Conservation (phyloP, 2,888 invertebrate genomes). For the Diarsia brunnea region DNA sequence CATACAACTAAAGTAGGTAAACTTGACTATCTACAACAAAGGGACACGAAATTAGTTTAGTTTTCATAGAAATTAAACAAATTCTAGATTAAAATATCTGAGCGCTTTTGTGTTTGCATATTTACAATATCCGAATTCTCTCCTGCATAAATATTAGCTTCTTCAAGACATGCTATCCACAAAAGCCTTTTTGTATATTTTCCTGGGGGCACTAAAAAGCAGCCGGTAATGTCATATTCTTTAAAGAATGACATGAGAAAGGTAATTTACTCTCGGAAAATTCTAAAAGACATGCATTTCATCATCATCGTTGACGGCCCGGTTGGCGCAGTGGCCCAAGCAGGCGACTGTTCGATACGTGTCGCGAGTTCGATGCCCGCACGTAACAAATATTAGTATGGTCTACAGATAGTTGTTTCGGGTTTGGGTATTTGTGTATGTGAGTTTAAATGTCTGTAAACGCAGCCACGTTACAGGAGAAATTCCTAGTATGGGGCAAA, state of each 20-base stretch:
- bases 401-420: too few species aligned
- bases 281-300: not conserved
- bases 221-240: not conserved
- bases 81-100: not conserved
- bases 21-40: not conserved
- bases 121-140: not conserved
- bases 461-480: too few species aligned
- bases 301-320: too few species aligned
- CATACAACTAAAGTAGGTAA: not conserved
- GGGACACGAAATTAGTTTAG: not conserved
- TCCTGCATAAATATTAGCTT: not conserved
- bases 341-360: too few species aligned
- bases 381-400: too few species aligned
- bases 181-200: not conserved
- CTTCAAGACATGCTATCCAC: not conserved
- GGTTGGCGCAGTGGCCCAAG: too few species aligned
- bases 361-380: too few species aligned
- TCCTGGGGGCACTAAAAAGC: too few species aligned
- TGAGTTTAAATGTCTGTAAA: too few species aligned
- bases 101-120: not conserved
- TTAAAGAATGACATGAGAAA: not conserved
- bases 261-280: too few species aligned
- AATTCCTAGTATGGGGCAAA: too few species aligned
- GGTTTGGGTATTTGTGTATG: too few species aligned
- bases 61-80: not conserved